These are phyloP conservation scores for Trachymyrmex septentrionalis DNA, from an alignment of 1,140 invertebrate genomes.

Conservation along the genomic window DNA sequence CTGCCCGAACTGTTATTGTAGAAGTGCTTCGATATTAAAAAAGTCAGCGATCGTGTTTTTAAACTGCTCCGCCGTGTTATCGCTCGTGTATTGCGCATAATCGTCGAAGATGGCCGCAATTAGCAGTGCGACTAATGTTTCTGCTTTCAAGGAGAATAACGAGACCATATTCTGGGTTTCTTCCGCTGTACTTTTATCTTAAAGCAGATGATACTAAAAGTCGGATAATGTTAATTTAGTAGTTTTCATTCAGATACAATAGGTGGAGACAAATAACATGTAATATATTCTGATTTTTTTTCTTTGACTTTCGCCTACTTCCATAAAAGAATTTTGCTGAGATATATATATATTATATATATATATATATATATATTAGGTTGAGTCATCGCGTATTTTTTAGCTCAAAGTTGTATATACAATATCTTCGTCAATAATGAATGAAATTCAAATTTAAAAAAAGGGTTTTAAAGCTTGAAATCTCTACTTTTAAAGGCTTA, in stretches of 20 bases:
- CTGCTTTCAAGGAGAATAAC: background rate
- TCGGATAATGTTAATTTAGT: background rate
- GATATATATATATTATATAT: no score
- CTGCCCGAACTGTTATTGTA: background rate
- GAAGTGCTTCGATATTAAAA: conserved; percentile 29
- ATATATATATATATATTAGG: no score
- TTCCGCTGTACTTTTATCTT: conserved; percentile 1
- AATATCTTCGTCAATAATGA: no score
- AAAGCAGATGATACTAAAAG: background rate
- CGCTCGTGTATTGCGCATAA: background rate
- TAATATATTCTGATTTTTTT: no score
- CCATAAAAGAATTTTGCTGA: no score
- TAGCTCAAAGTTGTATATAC: no score
- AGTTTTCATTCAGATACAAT: background rate
- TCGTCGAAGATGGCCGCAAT: conserved; percentile 23
- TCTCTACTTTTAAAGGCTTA: no score
- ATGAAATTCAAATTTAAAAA: no score
- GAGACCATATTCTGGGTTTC: background rate
- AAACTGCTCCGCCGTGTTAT: conserved; percentile 17
- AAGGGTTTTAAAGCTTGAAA: no score
- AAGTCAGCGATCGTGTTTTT: conserved; percentile 39
- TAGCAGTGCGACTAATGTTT: conserved; percentile 4
- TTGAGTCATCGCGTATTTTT: no score
- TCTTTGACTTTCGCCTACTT: no score
- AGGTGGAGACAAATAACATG: background rate